Conservation (phyloP, 2,888 invertebrate species). For the Doris montereyensis region DNA sequence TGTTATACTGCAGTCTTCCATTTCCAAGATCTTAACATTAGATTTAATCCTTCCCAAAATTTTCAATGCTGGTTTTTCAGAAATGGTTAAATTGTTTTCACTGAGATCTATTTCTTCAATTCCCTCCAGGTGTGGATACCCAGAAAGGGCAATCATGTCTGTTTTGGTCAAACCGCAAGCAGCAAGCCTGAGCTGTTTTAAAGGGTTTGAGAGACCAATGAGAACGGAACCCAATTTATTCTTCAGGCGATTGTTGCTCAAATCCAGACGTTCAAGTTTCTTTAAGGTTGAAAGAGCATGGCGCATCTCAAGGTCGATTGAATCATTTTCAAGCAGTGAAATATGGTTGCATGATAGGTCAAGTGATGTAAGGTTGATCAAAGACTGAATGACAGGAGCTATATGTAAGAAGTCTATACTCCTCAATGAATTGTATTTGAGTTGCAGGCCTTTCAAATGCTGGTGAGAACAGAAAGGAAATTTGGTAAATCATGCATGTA, state of each 20-base stretch:
- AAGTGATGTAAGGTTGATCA: slow-evolving; percentile 62
- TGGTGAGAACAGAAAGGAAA: slow-evolving; percentile 48
- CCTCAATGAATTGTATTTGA: slow-evolving; percentile 66
- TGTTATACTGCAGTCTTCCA: slow-evolving; percentile 59
- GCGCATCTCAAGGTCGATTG: slow-evolving; percentile 49
- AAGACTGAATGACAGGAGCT: slow-evolving; percentile 55
- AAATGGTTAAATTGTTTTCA: slow-evolving; percentile 56
- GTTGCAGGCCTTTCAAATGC: slow-evolving; percentile 61
- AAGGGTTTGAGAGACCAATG: slow-evolving; percentile 49
- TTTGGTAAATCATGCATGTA: no score
- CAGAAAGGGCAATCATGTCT: slow-evolving; percentile 51
- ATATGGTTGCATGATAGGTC: slow-evolving; percentile 69
- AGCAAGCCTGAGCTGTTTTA: slow-evolving; percentile 62
- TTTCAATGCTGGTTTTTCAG: slow-evolving; percentile 13
- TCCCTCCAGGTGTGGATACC: neutral
- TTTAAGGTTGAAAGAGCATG: slow-evolving; percentile 52
- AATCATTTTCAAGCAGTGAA: slow-evolving; percentile 53
- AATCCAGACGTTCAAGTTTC: slow-evolving; percentile 59
- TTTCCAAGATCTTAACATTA: slow-evolving; percentile 57
- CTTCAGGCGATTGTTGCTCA: slow-evolving; percentile 67
- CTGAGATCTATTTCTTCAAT: slow-evolving; percentile 65
- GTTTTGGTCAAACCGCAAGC: slow-evolving; percentile 60
- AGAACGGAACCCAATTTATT: slow-evolving; percentile 58
- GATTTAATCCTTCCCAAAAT: slow-evolving; percentile 18
- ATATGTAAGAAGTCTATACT: slow-evolving; percentile 59